Conservation (phyloP, 1,140 invertebrate species). For the Zeugodacus cucurbitae region DNA sequence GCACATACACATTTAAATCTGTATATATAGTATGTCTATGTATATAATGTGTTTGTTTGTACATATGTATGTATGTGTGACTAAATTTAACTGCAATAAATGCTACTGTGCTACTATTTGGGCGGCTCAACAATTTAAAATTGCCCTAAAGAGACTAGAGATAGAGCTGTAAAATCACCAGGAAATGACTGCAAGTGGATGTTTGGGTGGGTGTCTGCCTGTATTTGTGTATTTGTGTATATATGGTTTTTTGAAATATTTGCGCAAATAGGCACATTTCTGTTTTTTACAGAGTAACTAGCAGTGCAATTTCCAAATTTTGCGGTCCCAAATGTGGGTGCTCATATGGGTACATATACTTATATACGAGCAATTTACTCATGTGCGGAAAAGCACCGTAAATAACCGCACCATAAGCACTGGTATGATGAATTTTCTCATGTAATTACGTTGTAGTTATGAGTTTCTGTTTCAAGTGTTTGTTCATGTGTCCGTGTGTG, state of each 20-base stretch:
- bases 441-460: slow-evolving; percentile 37
- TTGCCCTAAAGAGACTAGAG: neutral
- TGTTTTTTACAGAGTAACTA: neutral
- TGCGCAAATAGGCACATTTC: neutral
- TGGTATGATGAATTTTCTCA: slow-evolving; percentile 36
- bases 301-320: neutral
- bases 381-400: neutral
- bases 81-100: neutral
- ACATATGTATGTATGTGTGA: neutral
- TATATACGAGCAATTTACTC: neutral
- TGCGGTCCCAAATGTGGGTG: slow-evolving; percentile 4
- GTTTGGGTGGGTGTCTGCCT: neutral
- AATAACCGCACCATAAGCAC: neutral
- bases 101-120: neutral
- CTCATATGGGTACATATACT: neutral
- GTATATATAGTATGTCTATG: no score
- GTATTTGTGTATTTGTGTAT: neutral
- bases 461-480: neutral
- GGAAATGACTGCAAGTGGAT: neutral
- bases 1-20: neutral
- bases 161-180: neutral
- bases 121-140: neutral
- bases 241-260: no score
- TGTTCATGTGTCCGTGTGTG: neutral
- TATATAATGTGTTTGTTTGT: no score